Conservation (phyloP, 2,888 invertebrate genomes). For the Rhabditophanes sp. region DNA sequence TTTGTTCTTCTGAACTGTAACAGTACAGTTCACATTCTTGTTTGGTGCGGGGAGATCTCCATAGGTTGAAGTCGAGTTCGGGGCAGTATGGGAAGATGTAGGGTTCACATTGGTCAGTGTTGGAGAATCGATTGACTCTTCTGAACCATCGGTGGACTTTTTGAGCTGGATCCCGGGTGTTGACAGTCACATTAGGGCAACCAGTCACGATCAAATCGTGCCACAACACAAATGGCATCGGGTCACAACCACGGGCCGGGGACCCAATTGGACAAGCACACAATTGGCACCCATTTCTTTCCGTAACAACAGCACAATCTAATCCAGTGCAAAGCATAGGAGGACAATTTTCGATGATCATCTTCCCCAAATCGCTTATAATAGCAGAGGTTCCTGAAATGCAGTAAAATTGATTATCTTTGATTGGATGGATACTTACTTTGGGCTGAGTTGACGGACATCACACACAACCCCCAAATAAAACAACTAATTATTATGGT, state of each 20-base stretch:
- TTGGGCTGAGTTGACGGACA: too few relatives aligned
- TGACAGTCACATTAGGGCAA: constrained; percentile 41
- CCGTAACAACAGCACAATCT: constrained; percentile 43
- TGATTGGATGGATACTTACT: too few relatives aligned
- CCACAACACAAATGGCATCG: constrained; percentile 41
- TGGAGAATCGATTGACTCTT: constrained; percentile 41
- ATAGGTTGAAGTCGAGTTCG: constrained; percentile 43
- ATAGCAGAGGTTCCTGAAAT: too few relatives aligned
- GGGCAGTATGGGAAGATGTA: constrained; percentile 44
- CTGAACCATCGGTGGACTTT: constrained; percentile 44
- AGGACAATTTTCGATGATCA: constrained; percentile 43
- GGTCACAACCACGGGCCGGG: constrained; percentile 36
- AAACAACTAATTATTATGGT: too few relatives aligned
- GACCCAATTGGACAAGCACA: constrained; percentile 44
- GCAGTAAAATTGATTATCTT: too few relatives aligned
- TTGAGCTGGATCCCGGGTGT: constrained; percentile 38
- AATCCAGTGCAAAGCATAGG: constrained; percentile 44
- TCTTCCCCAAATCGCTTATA: constrained; percentile 40
- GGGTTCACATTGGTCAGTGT: constrained; percentile 42
- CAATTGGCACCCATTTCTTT: constrained; percentile 43
- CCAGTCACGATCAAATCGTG: constrained; percentile 43
- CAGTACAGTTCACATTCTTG: constrained; percentile 44
- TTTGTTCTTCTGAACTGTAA: constrained; percentile 38
- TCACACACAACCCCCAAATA: too few relatives aligned
- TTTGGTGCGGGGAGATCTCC: constrained; percentile 42